A percentile compares a stretch with the other conserved stretches of the same genome.
phyloP scores from a whole-genome alignment of 2,888 invertebrate genomes.

The Macrosoma leucophasiata region DNA sequence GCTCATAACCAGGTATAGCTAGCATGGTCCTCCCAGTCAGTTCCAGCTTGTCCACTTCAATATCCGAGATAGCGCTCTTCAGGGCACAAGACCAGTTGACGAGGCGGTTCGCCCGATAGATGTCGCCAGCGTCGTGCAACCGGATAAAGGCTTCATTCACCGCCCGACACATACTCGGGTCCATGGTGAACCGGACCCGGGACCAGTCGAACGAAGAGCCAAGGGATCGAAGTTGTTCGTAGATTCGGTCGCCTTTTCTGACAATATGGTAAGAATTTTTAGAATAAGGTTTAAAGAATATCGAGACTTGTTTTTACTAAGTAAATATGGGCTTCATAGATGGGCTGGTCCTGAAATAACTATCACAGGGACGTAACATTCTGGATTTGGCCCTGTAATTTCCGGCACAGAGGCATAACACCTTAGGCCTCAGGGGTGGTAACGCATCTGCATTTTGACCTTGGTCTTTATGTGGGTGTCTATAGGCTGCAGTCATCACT shows the following conservation, averaged over 20 bases:
- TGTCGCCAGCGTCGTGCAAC: slow-evolving; percentile 89
- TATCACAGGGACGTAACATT: no score
- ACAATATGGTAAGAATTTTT: not conserved
- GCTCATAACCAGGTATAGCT: slow-evolving; percentile 92
- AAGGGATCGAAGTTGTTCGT: slow-evolving; percentile 88
- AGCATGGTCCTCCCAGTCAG: slow-evolving; percentile 89
- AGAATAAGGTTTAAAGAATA: not conserved
- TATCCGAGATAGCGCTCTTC: slow-evolving; percentile 98
- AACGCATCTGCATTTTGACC: no score
- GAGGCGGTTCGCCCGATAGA: slow-evolving; percentile 94
- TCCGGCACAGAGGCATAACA: no score
- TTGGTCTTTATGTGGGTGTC: no score
- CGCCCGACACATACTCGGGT: slow-evolving; percentile 88
- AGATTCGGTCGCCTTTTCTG: slow-evolving; percentile 85
- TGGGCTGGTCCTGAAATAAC: no score
- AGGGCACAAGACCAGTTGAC: slow-evolving; percentile 99
- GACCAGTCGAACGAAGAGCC: slow-evolving; percentile 98
- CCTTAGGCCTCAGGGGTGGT: no score
- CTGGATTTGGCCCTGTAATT: no score
- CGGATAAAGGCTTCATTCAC: slow-evolving; percentile 96
- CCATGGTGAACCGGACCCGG: slow-evolving; percentile 97
- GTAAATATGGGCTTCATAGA: no score
- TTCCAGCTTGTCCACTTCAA: slow-evolving; percentile 98
- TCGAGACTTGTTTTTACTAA: no score
- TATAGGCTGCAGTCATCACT: no score